Percentiles rank a stretch among this genome's conserved stretches.
Conservation (phyloP, 2,888 invertebrate species). For the Formica aserva region DNA sequence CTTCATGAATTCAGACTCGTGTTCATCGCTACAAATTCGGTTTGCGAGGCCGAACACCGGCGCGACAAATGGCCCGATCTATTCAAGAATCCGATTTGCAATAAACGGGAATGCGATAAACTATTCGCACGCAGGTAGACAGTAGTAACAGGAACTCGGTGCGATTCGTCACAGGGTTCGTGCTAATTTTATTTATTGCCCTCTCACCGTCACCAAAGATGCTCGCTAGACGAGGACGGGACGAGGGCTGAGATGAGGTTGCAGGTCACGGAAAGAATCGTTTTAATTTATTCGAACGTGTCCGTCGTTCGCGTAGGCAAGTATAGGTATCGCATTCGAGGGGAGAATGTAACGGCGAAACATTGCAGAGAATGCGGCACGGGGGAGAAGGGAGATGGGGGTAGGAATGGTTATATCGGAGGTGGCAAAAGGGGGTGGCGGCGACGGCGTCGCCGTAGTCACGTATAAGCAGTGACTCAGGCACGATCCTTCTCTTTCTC, state of each 20-base stretch:
- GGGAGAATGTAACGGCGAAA: constrained; percentile 70
- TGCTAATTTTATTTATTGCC: constrained; percentile 50
- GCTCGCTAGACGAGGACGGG: constrained; percentile 34
- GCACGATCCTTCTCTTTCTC: constrained; percentile 57
- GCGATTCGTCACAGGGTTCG: constrained; percentile 26
- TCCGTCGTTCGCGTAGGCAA: constrained; percentile 36
- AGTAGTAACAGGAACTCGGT: not conserved
- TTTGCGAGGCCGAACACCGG: not conserved
- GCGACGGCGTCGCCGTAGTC: constrained; percentile 77
- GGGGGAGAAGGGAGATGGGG: constrained; percentile 6
- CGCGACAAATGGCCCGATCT: constrained; percentile 26
- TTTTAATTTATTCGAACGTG: constrained; percentile 73
- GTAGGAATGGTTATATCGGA: constrained; percentile 53
- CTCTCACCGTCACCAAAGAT: constrained; percentile 35
- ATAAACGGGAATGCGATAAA: constrained; percentile 32
- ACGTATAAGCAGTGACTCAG: constrained; percentile 85
- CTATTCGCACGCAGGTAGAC: constrained; percentile 32
- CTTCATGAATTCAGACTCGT: not conserved
- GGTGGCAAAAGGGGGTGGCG: constrained; percentile 39
- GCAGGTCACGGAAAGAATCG: constrained; percentile 56
- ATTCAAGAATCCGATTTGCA: not conserved
- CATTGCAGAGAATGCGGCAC: constrained; percentile 64
- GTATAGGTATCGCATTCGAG: constrained; percentile 65
- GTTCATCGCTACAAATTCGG: not conserved
- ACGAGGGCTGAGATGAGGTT: constrained; percentile 55